phyloP scores from a whole-genome alignment of 2,888 invertebrate genomes.

The Rhagonycha fulva region DNA sequence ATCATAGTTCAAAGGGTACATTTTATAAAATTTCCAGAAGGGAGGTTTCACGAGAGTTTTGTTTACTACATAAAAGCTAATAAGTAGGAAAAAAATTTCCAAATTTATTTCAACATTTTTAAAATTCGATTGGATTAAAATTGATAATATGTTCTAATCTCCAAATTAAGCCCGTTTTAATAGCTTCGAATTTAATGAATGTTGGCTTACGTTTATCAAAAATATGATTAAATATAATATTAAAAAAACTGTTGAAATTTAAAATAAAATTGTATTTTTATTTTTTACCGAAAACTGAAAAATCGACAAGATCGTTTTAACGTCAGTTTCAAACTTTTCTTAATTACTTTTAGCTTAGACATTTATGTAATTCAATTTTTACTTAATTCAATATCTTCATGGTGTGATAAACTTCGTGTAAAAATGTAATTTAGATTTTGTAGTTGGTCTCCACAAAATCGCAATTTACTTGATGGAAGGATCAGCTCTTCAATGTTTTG shows the following conservation, averaged over 20 bases:
- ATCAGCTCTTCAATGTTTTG: slow-evolving; percentile 53
- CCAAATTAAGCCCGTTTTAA: background rate
- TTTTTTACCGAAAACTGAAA: too few relatives aligned
- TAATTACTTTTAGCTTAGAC: background rate
- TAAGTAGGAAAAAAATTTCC: too few relatives aligned
- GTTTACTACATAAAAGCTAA: too few relatives aligned
- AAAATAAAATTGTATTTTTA: background rate
- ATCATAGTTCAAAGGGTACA: background rate
- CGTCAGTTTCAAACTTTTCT: too few relatives aligned
- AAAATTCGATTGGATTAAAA: background rate
- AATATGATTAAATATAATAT: background rate
- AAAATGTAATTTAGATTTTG: slow-evolving; percentile 58
- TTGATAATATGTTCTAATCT: background rate
- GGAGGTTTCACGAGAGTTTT: too few relatives aligned
- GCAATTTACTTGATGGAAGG: slow-evolving; percentile 56
- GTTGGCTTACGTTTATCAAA: too few relatives aligned
- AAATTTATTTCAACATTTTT: background rate
- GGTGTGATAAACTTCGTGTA: slow-evolving; percentile 42
- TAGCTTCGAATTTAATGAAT: background rate
- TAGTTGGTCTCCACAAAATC: slow-evolving; percentile 58
- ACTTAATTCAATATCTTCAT: slow-evolving; percentile 23
- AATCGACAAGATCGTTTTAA: too few relatives aligned
- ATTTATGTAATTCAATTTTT: slow-evolving; percentile 8
- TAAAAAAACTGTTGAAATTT: background rate
- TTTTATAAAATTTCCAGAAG: background rate